Evolutionary conservation across 2,888 invertebrate genomes (phyloP), one percentile per base, ranked within the genome.

Genomic region (Masnerella sp.): DNA sequence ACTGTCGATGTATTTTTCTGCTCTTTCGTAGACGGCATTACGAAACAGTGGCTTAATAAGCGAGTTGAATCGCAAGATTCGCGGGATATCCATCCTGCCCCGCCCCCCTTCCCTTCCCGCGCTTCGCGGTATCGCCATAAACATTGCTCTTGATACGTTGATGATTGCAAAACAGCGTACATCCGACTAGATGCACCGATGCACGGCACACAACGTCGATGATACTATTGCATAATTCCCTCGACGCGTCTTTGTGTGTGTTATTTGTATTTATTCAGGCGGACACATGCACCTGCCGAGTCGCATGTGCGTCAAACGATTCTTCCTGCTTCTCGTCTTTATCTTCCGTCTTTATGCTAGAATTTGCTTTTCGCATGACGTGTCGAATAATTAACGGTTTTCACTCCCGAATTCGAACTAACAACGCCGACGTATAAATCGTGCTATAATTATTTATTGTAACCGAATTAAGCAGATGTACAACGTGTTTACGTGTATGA

Each of bases 121-220:
- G 34, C 65, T 71, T 74, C 76, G 67, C 54, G 42, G 71, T 75
- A 79, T 80, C 80, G 81, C 78, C 79, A 80, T 85, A 86, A 85
- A 85, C 81, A 85, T 85, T 84, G 82, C 84, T 84, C 84, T 80
- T 74, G 70, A 68, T 73, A 67, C 68, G 79, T 78, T 84, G 80
- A 81, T 86, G 83, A 86, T 86, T 86, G 82, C 84, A 82, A 86
- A 86, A 87, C 85, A 82, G 82, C 85, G 82, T 80, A 85, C 86
- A 86, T 87, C 87, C 85, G 85, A 86, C 82, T 76, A 77, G 81
- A 84, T 79, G 84, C 84, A 82, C 80, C 84, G 82, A 80, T 82
- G 83, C 82, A 79, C 80, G 71, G 73, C 72, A 45, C 67, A 71
- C 72, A 51, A 40, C 64, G 38, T 43, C 64, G 56, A 68, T 49